A percentile compares a stretch with the other conserved stretches of the same genome.
These are phyloP conservation scores for Neotoxoptera formosana DNA, from an alignment of 1,140 invertebrate genomes.

Conservation along the genomic window DNA sequence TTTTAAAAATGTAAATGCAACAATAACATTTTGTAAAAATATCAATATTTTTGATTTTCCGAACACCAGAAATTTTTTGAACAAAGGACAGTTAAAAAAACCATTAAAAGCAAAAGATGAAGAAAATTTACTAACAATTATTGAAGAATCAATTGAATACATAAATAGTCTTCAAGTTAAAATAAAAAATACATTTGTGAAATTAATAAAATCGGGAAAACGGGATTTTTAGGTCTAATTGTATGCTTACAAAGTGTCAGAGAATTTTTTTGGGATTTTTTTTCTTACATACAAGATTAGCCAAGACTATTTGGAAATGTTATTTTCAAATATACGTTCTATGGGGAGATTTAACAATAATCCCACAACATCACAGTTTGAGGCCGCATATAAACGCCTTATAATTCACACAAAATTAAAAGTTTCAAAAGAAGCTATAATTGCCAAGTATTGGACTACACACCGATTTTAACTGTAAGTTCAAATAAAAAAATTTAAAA, in stretches of 20 bases:
- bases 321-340: conserved; percentile 10
- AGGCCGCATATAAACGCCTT: background rate
- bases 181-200: background rate
- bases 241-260: background rate
- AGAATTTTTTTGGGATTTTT: background rate
- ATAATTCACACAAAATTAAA: background rate
- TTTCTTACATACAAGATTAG: background rate
- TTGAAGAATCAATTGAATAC: background rate
- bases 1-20: conserved; percentile 34
- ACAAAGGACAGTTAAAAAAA: background rate
- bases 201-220: background rate
- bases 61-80: conserved; percentile 40
- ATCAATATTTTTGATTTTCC: conserved; percentile 56
- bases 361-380: background rate
- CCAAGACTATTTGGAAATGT: background rate
- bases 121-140: background rate
- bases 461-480: background rate
- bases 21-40: conserved; percentile 38
- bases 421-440: conserved; percentile 1
- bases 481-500: background rate
- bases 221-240: background rate
- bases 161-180: conserved; percentile 19
- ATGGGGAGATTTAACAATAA: background rate
- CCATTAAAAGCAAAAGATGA: conserved; percentile 33
- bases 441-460: background rate